A percentile compares a stretch with the other conserved stretches of the same genome.
Conservation (phyloP, 2,797 vertebrate genomes). For the Cyclopterus lumpus region DNA sequence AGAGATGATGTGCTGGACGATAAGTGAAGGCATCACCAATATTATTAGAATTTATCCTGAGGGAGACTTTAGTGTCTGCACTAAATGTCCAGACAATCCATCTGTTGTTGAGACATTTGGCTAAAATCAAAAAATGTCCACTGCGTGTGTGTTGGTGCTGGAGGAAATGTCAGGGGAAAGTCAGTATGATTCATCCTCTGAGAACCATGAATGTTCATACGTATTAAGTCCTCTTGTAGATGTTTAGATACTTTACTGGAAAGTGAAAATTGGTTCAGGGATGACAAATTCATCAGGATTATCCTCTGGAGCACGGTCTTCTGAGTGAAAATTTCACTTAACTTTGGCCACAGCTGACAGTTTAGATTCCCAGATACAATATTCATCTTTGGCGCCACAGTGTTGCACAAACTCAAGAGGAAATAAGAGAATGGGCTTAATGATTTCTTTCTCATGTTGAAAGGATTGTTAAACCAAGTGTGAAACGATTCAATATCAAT, state of each 20-base stretch:
- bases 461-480: conserved; percentile 64
- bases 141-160: too few species aligned
- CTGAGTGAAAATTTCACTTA: conserved; percentile 56
- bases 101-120: too few species aligned
- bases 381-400: conserved; percentile 43
- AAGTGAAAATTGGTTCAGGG: background rate
- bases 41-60: background rate
- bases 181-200: background rate
- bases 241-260: background rate
- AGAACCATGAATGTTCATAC: background rate
- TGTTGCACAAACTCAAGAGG: conserved; percentile 25
- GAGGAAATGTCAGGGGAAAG: background rate
- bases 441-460: conserved; percentile 53
- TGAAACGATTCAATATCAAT: conserved; percentile 58
- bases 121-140: too few species aligned
- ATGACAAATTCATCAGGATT: background rate
- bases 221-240: background rate
- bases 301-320: conserved; percentile 29
- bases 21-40: background rate
- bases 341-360: conserved; percentile 54
- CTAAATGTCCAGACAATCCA: background rate
- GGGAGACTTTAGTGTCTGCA: background rate
- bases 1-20: background rate
- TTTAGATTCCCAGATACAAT: conserved; percentile 54
- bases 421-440: conserved; percentile 59